These are phyloP conservation scores for Agrochola lota DNA, from an alignment of 2,888 invertebrate species.

Conservation along the genomic window DNA sequence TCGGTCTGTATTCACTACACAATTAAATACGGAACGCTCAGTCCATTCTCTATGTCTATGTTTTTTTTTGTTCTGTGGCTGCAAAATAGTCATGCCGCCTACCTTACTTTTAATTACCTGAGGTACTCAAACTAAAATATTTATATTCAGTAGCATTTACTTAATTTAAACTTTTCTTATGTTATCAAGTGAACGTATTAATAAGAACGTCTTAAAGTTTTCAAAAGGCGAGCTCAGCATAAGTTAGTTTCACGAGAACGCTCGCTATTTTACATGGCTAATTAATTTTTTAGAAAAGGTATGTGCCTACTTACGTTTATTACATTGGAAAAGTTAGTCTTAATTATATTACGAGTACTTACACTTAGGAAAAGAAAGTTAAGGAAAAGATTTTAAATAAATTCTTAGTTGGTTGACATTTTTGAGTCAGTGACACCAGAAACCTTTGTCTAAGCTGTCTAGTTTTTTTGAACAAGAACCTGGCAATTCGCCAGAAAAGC, in stretches of 20 bases:
- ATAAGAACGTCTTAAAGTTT: conserved; percentile 35
- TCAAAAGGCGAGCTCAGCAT: conserved; percentile 36
- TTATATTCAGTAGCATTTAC: conserved; percentile 29
- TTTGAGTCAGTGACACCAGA: conserved; percentile 3
- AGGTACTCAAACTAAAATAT: conserved; percentile 4
- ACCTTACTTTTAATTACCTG: not conserved
- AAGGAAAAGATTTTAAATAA: conserved; percentile 30
- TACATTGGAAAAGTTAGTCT: conserved; percentile 45
- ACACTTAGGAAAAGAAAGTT: conserved; percentile 1
- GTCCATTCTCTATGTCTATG: too few relatives aligned
- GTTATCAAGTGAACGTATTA: conserved; percentile 34
- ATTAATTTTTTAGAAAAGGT: conserved; percentile 59
- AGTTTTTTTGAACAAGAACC: conserved; percentile 8
- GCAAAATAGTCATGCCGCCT: not conserved
- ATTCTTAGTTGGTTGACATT: conserved; percentile 6
- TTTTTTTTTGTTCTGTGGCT: not conserved
- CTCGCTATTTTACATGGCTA: conserved; percentile 58
- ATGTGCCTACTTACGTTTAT: conserved; percentile 45
- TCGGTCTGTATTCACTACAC: too few relatives aligned
- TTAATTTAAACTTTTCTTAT: conserved; percentile 29
- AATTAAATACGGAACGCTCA: too few relatives aligned
- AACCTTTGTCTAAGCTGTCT: conserved; percentile 25
- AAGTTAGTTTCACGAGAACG: conserved; percentile 52
- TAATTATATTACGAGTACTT: conserved; percentile 41
- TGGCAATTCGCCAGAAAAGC: conserved; percentile 40